phyloP scores from a whole-genome alignment of 1,140 invertebrate species.

The Hermatobates lingyangjiaoensis region DNA sequence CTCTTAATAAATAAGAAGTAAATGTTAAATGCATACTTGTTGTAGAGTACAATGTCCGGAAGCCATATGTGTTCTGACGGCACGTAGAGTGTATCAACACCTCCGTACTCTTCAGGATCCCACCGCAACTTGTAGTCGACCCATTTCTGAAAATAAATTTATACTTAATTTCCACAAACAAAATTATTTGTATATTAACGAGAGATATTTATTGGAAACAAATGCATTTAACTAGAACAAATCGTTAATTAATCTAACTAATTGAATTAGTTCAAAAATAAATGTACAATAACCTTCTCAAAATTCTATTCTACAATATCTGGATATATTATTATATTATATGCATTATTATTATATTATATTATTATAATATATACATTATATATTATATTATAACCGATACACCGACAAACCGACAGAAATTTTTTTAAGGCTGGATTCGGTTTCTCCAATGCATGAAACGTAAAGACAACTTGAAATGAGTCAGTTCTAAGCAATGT shows the following conservation, averaged over 20 bases:
- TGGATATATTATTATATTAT: too few relatives aligned
- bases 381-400: too few relatives aligned
- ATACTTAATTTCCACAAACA: not conserved
- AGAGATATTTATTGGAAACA: not conserved
- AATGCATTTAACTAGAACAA: not conserved
- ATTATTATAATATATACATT: too few relatives aligned
- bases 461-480: too few relatives aligned
- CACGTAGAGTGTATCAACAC: constrained; percentile 78
- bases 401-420: too few relatives aligned
- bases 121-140: constrained; percentile 80
- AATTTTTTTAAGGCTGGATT: too few relatives aligned
- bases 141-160: constrained; percentile 57
- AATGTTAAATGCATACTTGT: constrained; percentile 76
- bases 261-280: not conserved
- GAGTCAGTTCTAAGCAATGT: too few relatives aligned
- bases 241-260: constrained; percentile 3
- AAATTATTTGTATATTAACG: constrained; percentile 1
- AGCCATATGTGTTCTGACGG: constrained; percentile 86
- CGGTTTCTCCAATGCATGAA: too few relatives aligned
- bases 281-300: not conserved
- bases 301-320: too few relatives aligned
- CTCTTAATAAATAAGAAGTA: too few relatives aligned
- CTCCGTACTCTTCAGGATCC: constrained; percentile 84
- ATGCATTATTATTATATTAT: too few relatives aligned
- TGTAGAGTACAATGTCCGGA: constrained; percentile 74